These are phyloP conservation scores for Euwallacea fornicatus DNA, from an alignment of 1,140 invertebrate species.

Conservation along the genomic window DNA sequence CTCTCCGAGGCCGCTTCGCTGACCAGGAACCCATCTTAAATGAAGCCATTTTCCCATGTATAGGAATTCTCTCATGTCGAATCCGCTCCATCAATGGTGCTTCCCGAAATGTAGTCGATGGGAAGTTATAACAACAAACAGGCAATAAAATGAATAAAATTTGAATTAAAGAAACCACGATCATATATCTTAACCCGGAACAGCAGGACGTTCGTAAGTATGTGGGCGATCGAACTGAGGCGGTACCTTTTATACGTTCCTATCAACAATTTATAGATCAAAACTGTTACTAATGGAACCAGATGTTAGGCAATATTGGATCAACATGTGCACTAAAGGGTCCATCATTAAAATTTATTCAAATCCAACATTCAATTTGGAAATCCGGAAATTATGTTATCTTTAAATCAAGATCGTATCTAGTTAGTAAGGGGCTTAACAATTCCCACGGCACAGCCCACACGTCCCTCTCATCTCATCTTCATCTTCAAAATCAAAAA, in stretches of 20 bases:
- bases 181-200: conserved; percentile 13
- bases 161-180: conserved; percentile 19
- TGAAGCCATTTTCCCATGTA: too few species aligned
- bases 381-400: conserved; percentile 13
- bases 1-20: too few species aligned
- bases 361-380: neutral
- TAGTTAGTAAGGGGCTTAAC: conserved; percentile 7
- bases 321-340: too few species aligned
- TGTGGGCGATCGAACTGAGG: conserved; percentile 16
- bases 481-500: neutral
- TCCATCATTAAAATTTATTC: too few species aligned
- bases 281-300: conserved; percentile 22
- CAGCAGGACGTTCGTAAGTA: conserved; percentile 11
- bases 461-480: neutral
- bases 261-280: conserved; percentile 19
- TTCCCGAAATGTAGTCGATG: neutral
- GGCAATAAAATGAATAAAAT: conserved; percentile 24
- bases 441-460: conserved; percentile 6
- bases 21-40: too few species aligned
- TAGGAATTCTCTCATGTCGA: too few species aligned
- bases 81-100: too few species aligned
- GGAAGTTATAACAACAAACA: conserved; percentile 6
- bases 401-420: conserved; percentile 8
- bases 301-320: neutral
- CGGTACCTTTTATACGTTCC: conserved; percentile 10